Evolutionary conservation across 2,888 invertebrate species (phyloP), one percentile per base, ranked within the genome.

Genomic region (Epirrita christyi): DNA sequence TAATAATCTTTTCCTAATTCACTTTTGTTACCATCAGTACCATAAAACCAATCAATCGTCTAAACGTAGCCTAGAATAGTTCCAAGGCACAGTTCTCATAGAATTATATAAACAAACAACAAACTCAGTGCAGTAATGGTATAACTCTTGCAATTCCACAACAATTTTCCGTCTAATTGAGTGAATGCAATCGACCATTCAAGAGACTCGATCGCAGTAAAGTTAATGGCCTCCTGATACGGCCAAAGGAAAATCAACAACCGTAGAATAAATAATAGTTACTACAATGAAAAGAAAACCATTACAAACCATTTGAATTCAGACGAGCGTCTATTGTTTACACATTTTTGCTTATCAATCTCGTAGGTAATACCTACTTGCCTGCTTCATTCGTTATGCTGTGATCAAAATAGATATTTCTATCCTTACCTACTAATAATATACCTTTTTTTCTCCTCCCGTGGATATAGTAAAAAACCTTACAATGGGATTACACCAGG

Each of bases 131-230:
- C 42, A 43, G 34, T 49, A 40, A 34, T 34, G 10, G 32, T 32
- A 59, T 55, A 44, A 55, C 51, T 44, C 48, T 69, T 74, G 72
- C 77, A 78, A 75, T 76, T 77, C 80, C 76, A 72, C 77, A 75
- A 84, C 84, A 88, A 91, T 91, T 90, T 89, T 88, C 85, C 91
- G 89, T 85, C 84, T 88, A 90, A 90, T 91, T 91, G 88, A 87
- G 72, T 79, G 78, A 81, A 81, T 78, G 83, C 85, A 88, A 86
- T 89, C 81, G 87, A 88, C 83, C 90, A 86, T 90, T 83, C 75
- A 81, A 80, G 77, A 78, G 77, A 75, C 77, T 82, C 81, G 75
- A 75, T 74, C 72, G 81, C 79, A 82, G 78, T 86, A 81, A 82
- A 77, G 75, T 86, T 87, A 88, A 89, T 88, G 70, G 83, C 78